These are phyloP conservation scores for Epinephelus fuscoguttatus DNA, from an alignment of 2,113 vertebrate genomes.

Conservation along the genomic window DNA sequence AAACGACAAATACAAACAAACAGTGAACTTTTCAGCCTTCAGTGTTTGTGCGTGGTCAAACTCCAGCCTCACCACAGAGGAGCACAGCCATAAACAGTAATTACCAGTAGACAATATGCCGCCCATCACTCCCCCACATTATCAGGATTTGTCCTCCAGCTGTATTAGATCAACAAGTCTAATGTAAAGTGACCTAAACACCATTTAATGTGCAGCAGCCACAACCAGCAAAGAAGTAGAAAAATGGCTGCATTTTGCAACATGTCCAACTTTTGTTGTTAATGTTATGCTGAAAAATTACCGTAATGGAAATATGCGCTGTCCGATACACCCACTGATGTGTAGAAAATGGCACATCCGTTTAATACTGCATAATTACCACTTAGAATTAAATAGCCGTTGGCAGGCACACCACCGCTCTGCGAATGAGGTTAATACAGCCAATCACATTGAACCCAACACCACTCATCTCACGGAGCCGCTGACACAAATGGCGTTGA, in stretches of 20 bases:
- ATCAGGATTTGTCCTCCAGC: slow-evolving; percentile 38
- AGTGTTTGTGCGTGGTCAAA: slow-evolving; percentile 13
- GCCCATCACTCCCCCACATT: slow-evolving; percentile 21
- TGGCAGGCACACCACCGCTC: slow-evolving; percentile 33
- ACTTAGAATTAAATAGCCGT: slow-evolving; percentile 27
- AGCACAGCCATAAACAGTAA: slow-evolving; percentile 28
- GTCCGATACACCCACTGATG: background rate
- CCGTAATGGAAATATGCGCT: slow-evolving; percentile 6
- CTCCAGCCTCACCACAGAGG: slow-evolving; percentile 5
- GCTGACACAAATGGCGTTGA: slow-evolving; percentile 25
- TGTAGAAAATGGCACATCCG: slow-evolving; percentile 22
- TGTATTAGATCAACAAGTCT: slow-evolving; percentile 38
- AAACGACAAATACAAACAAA: background rate
- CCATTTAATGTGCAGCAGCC: slow-evolving; percentile 28
- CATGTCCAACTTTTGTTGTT: slow-evolving; percentile 9
- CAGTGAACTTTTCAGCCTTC: background rate
- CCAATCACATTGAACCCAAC: slow-evolving; percentile 28
- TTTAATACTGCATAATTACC: slow-evolving; percentile 33
- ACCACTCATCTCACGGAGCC: slow-evolving; percentile 10
- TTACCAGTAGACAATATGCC: slow-evolving; percentile 32
- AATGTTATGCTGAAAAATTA: background rate
- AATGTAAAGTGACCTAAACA: slow-evolving; percentile 31
- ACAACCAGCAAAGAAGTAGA: background rate
- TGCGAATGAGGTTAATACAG: slow-evolving; percentile 35
- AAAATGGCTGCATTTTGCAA: background rate